A percentile compares a stretch with the other conserved stretches of the same genome.
Conservation (phyloP, 2,888 invertebrate species). For the Cordilura impudica region DNA sequence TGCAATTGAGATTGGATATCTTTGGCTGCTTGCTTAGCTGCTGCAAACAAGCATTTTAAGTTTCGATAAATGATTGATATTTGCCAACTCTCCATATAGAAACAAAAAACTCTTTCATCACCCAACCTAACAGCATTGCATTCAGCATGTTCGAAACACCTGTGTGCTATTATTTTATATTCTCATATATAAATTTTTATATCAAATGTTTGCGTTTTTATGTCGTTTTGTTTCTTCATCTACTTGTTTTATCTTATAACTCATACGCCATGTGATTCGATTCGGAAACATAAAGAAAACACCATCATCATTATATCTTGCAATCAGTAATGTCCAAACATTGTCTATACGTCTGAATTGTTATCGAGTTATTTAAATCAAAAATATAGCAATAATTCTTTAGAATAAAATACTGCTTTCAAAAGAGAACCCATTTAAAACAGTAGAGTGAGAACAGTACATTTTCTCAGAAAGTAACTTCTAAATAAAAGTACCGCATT, state of each 20-base stretch:
- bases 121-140: constrained; percentile 37
- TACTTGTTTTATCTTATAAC: constrained; percentile 42
- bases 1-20: constrained; percentile 54
- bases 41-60: constrained; percentile 20
- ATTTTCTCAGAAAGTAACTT: no score
- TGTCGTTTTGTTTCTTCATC: constrained; percentile 49
- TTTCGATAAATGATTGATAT: constrained; percentile 68
- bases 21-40: constrained; percentile 33
- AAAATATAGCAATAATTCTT: no score
- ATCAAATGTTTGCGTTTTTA: constrained; percentile 35
- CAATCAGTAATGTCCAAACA: constrained; percentile 20
- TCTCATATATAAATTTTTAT: constrained; percentile 67
- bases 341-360: no score
- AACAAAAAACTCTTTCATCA: constrained; percentile 69
- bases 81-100: constrained; percentile 62
- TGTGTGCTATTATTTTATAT: constrained; percentile 75
- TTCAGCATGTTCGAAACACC: constrained; percentile 67
- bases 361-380: no score
- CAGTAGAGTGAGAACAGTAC: no score
- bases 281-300: constrained; percentile 38
- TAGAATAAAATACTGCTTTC: no score
- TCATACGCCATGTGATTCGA: constrained; percentile 55
- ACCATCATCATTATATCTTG: constrained; percentile 13
- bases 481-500: no score
- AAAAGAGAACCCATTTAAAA: no score